These are phyloP conservation scores for Neoascia interrupta DNA, from an alignment of 2,888 invertebrate species.

Conservation along the genomic window DNA sequence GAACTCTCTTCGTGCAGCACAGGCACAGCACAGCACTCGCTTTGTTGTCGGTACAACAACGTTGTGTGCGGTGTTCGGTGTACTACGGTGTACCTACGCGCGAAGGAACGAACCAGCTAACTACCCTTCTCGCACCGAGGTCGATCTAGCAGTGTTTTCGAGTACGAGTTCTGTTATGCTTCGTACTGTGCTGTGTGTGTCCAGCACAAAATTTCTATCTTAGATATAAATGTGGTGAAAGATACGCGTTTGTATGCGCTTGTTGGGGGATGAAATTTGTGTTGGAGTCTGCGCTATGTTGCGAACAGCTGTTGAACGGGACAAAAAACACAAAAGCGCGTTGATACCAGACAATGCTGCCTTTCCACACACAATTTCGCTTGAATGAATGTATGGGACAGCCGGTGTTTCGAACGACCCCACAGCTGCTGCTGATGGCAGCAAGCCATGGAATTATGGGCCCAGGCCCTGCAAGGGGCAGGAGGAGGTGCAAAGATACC, in stretches of 20 bases:
- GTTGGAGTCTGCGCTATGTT: conserved; percentile 54
- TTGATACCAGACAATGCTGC: conserved; percentile 51
- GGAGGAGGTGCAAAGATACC: background rate
- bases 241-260: background rate
- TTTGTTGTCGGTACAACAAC: background rate
- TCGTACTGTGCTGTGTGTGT: conserved; percentile 1
- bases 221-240: background rate
- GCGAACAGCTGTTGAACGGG: conserved; percentile 63
- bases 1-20: conserved; percentile 33
- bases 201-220: too few species aligned
- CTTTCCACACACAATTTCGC: conserved; percentile 19
- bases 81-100: too few species aligned
- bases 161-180: background rate
- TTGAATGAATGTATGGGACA: conserved; percentile 54
- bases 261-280: conserved; percentile 46
- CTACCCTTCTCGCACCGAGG: conserved; percentile 43
- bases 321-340: conserved; percentile 8
- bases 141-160: conserved; percentile 44
- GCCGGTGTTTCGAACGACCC: conserved; percentile 63
- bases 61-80: too few species aligned
- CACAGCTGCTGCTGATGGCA: conserved; percentile 63
- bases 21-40: background rate
- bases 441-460: conserved; percentile 37
- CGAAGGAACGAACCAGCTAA: conserved; percentile 4
- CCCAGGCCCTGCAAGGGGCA: background rate